Evolutionary conservation across 2,888 invertebrate species (phyloP).

Genomic region (Trachelus tabidus): DNA sequence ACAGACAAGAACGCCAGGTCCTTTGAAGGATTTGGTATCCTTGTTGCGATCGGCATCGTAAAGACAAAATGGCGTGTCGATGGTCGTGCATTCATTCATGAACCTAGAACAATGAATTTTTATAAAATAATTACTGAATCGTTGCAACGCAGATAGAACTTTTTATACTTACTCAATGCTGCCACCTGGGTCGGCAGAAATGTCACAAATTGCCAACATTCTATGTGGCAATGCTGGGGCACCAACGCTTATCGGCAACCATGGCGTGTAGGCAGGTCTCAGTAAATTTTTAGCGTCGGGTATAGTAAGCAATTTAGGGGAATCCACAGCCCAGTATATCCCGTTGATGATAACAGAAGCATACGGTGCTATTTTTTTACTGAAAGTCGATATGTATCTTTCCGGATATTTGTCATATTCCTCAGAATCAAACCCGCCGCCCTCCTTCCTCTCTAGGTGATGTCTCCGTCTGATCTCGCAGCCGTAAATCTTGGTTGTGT

Average conservation of each 20-base stretch:
- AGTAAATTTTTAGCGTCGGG: constrained; percentile 97
- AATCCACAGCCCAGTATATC: constrained; percentile 98
- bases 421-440: constrained; percentile 89
- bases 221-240: constrained; percentile 90
- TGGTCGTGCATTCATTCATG: constrained; percentile 99
- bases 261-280: constrained; percentile 89
- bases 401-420: constrained; percentile 95
- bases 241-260: constrained; percentile 90
- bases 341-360: constrained; percentile 97
- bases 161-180: constrained; percentile 79
- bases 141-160: no score
- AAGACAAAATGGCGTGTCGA: constrained; percentile 98
- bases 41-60: constrained; percentile 99
- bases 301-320: constrained; percentile 95
- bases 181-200: constrained; percentile 98
- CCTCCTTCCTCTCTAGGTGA: constrained; percentile 92
- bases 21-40: constrained; percentile 95
- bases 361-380: constrained; percentile 96
- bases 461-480: constrained; percentile 95
- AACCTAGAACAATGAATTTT: constrained; percentile 68
- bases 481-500: constrained; percentile 93
- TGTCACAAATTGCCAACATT: constrained; percentile 96
- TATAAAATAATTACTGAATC: no score
- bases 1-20: constrained; percentile 98
- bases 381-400: constrained; percentile 94